phyloP scores from a whole-genome alignment of 2,888 invertebrate genomes.

The Drosophila siamana region DNA sequence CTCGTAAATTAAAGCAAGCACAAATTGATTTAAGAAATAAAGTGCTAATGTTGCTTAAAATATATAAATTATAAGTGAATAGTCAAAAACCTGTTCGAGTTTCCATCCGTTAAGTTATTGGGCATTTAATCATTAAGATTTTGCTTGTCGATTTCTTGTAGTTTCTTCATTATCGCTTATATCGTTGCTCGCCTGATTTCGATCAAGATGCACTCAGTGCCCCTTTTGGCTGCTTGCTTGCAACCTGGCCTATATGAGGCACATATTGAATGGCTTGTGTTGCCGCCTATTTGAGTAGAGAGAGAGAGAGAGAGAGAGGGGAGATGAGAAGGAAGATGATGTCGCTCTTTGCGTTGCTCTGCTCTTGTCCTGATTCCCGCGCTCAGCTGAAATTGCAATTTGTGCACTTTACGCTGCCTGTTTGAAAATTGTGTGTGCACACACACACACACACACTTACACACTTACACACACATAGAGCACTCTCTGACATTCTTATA shows the following conservation, averaged over 20 bases:
- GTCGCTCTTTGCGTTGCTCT: not conserved
- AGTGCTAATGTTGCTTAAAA: no score
- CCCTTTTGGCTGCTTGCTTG: conserved; percentile 2
- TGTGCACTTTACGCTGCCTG: conserved; percentile 72
- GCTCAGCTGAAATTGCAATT: conserved; percentile 71
- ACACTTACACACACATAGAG: conserved; percentile 9
- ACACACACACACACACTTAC: conserved; percentile 20
- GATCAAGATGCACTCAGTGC: conserved; percentile 8
- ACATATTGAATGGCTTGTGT: conserved; percentile 18
- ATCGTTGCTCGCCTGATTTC: not conserved
- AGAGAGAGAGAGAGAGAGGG: not conserved
- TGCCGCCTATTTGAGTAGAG: not conserved
- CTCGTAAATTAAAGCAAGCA: no score
- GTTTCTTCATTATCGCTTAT: not conserved
- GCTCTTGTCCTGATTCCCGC: conserved; percentile 69
- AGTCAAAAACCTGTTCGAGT: no score
- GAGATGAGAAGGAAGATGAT: not conserved
- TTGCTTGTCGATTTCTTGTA: not conserved
- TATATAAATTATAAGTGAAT: no score
- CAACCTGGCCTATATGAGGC: conserved; percentile 5
- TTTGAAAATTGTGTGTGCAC: conserved; percentile 53
- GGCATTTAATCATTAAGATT: no score
- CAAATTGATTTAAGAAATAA: no score
- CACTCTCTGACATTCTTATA: conserved; percentile 13
- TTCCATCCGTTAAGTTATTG: no score